A percentile compares a stretch with the other conserved stretches of the same genome.
Conservation (phyloP, 2,888 invertebrate genomes). For the Dolomedes plantarius region DNA sequence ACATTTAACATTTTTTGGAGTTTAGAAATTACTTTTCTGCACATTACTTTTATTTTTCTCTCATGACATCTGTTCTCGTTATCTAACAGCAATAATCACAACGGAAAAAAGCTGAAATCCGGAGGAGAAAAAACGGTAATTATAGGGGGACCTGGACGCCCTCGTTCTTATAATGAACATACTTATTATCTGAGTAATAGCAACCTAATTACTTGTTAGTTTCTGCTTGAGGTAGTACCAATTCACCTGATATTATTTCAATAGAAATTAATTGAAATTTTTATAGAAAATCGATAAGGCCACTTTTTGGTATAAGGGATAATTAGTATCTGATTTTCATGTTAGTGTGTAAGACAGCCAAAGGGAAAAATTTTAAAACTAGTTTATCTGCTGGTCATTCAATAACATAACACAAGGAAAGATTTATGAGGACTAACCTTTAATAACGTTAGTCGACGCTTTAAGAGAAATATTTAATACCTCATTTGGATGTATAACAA, state of each 20-base stretch:
- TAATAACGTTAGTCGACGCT: too few relatives aligned
- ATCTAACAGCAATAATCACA: neutral
- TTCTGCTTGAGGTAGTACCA: neutral
- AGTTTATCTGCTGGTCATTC: too few relatives aligned
- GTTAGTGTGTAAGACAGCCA: too few relatives aligned
- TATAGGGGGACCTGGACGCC: neutral
- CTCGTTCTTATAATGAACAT: neutral
- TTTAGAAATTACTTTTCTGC: too few relatives aligned
- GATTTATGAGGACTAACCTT: too few relatives aligned
- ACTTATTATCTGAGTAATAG: neutral
- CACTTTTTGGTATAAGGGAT: too few relatives aligned
- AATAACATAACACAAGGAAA: too few relatives aligned
- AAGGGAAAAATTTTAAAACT: too few relatives aligned
- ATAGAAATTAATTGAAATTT: constrained; percentile 5
- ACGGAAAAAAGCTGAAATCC: neutral
- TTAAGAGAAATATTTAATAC: too few relatives aligned
- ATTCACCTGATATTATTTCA: neutral
- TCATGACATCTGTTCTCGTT: neutral
- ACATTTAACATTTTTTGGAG: too few relatives aligned
- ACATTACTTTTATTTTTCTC: neutral
- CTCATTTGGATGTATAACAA: too few relatives aligned
- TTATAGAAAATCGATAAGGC: neutral
- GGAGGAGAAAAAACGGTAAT: neutral
- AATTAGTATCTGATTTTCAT: too few relatives aligned
- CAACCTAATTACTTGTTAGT: constrained; percentile 9